Conservation (phyloP, 2,113 vertebrate genomes). For the Podocnemis expansa region DNA sequence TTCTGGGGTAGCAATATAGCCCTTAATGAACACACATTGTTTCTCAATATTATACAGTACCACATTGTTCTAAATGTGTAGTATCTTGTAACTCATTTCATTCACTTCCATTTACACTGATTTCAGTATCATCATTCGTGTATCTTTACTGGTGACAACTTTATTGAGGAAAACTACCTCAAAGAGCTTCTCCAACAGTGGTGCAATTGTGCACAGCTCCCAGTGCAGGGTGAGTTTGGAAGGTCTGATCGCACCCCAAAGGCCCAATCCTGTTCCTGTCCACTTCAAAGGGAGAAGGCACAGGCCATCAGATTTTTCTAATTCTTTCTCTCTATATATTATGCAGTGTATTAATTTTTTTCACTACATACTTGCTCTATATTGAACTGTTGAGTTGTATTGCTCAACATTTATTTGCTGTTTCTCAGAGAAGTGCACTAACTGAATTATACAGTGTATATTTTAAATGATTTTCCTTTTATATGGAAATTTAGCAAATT, state of each 20-base stretch:
- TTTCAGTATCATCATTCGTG: too few relatives aligned
- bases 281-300: background rate
- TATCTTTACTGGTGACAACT: too few relatives aligned
- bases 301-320: background rate
- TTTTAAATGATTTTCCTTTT: background rate
- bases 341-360: background rate
- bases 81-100: too few relatives aligned
- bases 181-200: too few relatives aligned
- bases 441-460: background rate
- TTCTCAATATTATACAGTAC: background rate
- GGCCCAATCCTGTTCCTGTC: background rate
- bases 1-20: background rate
- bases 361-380: background rate
- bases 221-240: too few relatives aligned
- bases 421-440: background rate
- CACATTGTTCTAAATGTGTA: too few relatives aligned
- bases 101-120: background rate
- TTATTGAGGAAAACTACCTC: background rate
- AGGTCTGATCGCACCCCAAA: too few relatives aligned
- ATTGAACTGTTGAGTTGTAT: too few relatives aligned
- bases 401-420: background rate
- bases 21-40: background rate
- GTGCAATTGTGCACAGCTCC: too few relatives aligned
- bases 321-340: background rate
- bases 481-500: background rate